Evolutionary conservation across 2,888 invertebrate species (phyloP).

Genomic region (Eumerus sabulonum): DNA sequence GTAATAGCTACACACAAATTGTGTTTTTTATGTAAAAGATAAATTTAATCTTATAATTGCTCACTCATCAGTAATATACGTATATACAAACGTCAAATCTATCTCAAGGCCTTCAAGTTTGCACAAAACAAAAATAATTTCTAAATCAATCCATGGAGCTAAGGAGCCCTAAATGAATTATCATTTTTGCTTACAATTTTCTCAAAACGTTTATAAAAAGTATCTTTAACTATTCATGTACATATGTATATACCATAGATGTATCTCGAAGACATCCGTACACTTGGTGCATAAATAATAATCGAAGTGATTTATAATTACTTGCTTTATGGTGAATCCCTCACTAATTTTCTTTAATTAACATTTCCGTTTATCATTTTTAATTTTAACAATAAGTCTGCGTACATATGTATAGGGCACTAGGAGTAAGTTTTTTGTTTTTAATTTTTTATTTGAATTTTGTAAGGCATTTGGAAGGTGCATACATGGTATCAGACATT

Average conservation of each 20-base stretch:
- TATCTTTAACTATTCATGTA: slow-evolving; percentile 45
- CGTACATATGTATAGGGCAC: slow-evolving; percentile 25
- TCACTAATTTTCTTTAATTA: not conserved
- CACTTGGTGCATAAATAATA: slow-evolving; percentile 50
- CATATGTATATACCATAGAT: no score
- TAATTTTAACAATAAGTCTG: slow-evolving; percentile 40
- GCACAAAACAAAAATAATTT: no score
- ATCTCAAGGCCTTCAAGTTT: no score
- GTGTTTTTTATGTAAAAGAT: no score
- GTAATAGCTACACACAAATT: no score
- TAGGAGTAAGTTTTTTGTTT: slow-evolving; percentile 47
- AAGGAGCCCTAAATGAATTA: not conserved
- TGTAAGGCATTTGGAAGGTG: slow-evolving; percentile 77
- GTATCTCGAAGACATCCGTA: slow-evolving; percentile 18
- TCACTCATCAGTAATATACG: no score
- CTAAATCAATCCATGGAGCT: no score
- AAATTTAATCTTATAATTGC: no score
- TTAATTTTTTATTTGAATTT: slow-evolving; percentile 40
- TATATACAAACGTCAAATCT: no score
- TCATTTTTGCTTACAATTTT: slow-evolving; percentile 9
- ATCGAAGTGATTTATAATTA: slow-evolving; percentile 34
- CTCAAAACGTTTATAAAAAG: slow-evolving; percentile 50
- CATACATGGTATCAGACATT: slow-evolving; percentile 84
- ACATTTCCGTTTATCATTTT: not conserved
- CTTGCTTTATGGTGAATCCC: slow-evolving; percentile 8